Conservation (phyloP, 2,888 invertebrate species). For the Prosapia bicincta region DNA sequence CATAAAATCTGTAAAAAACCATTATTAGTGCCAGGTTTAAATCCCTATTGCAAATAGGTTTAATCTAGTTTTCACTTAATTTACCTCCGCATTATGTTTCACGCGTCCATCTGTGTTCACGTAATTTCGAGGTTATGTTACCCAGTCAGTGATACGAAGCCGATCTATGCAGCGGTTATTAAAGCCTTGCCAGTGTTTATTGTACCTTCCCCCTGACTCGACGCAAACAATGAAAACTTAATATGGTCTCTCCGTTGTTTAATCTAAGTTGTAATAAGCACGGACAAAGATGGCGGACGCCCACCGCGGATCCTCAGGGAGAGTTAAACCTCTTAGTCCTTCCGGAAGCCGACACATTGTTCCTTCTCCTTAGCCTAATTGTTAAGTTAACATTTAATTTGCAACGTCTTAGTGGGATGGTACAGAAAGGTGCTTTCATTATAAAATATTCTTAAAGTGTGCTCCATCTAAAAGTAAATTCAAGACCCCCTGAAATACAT, state of each 20-base stretch:
- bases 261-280: constrained; percentile 13
- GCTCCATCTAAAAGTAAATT: too few species aligned
- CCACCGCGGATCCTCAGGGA: not conserved
- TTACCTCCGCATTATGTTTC: too few species aligned
- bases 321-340: not conserved
- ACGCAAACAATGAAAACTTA: constrained; percentile 11
- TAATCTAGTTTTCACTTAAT: too few species aligned
- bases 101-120: too few species aligned
- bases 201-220: not conserved
- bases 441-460: too few species aligned
- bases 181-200: not conserved
- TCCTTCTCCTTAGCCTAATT: not conserved
- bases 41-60: too few species aligned
- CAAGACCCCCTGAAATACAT: too few species aligned
- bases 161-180: not conserved
- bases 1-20: too few species aligned
- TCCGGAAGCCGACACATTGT: not conserved
- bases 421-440: too few species aligned
- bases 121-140: not conserved
- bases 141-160: not conserved
- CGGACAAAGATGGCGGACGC: constrained; percentile 8
- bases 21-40: too few species aligned
- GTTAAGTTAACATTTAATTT: not conserved
- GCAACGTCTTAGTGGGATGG: not conserved
- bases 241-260: constrained; percentile 6